A percentile compares a stretch with the other conserved stretches of the same genome.
phyloP scores from a whole-genome alignment of 2,888 invertebrate species.

The Lordiphosa andalusiaca region DNA sequence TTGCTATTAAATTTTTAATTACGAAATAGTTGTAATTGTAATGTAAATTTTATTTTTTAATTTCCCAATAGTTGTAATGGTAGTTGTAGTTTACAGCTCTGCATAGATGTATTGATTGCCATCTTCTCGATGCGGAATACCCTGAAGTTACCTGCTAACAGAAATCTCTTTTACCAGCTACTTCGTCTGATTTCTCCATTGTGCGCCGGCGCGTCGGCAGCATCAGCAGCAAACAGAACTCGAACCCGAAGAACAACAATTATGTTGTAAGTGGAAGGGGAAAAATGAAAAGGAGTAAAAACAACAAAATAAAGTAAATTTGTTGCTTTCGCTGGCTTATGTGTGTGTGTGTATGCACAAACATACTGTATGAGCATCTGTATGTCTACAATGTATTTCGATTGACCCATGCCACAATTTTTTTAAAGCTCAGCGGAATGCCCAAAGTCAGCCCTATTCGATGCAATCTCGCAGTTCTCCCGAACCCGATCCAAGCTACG shows the following conservation, averaged over 20 bases:
- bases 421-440: conserved; percentile 3
- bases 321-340: not conserved
- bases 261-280: conserved; percentile 26
- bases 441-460: conserved; percentile 35
- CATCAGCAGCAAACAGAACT: conserved; percentile 38
- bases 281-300: conserved; percentile 12
- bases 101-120: too few relatives aligned
- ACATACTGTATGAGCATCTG: not conserved
- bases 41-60: too few relatives aligned
- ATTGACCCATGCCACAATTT: conserved; percentile 21
- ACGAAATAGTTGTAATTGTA: too few relatives aligned
- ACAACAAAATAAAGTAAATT: conserved; percentile 8
- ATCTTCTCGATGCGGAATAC: too few relatives aligned
- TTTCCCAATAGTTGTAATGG: too few relatives aligned
- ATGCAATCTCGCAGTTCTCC: conserved; percentile 25
- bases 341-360: not conserved
- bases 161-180: too few relatives aligned
- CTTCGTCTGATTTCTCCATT: too few relatives aligned
- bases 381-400: conserved; percentile 7
- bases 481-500: too few relatives aligned
- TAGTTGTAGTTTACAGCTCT: too few relatives aligned
- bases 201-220: conserved; percentile 21
- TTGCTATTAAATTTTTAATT: too few relatives aligned
- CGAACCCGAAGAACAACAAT: conserved; percentile 27
- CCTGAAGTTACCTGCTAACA: too few relatives aligned